Evolutionary conservation across 2,113 vertebrate species (phyloP).

Genomic region (Naja naja): DNA sequence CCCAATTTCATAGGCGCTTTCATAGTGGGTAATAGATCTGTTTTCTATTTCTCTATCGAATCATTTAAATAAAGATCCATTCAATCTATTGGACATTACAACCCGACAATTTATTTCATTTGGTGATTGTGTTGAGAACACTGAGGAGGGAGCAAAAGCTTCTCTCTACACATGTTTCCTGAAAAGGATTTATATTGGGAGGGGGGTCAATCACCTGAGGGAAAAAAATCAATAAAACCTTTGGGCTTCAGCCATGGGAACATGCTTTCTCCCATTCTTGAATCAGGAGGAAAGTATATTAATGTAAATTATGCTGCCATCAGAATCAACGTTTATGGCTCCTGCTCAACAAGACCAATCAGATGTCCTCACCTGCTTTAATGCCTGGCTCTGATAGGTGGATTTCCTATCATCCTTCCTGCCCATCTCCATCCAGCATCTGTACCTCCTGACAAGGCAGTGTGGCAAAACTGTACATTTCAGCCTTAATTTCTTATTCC

Average conservation of each 20-base stretch:
- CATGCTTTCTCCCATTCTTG: neutral
- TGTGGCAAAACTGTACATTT: neutral
- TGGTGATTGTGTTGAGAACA: neutral
- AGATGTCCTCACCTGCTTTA: neutral
- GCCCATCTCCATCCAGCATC: neutral
- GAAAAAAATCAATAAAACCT: neutral
- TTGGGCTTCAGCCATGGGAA: neutral
- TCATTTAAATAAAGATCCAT: neutral
- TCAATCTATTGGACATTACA: neutral
- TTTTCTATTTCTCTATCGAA: neutral
- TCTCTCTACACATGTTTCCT: neutral
- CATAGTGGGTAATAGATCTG: neutral
- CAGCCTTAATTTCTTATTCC: neutral
- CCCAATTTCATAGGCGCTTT: neutral
- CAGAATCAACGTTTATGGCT: neutral
- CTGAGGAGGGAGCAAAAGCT: neutral
- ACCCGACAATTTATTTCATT: neutral
- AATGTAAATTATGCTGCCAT: neutral
- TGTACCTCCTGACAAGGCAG: neutral
- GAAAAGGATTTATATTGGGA: neutral
- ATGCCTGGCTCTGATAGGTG: neutral
- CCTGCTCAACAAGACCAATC: neutral
- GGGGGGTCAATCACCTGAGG: neutral
- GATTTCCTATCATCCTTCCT: neutral
- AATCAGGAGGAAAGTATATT: neutral